Conservation (phyloP, 2,113 vertebrate species). For the Oreochromis spilurus region DNA sequence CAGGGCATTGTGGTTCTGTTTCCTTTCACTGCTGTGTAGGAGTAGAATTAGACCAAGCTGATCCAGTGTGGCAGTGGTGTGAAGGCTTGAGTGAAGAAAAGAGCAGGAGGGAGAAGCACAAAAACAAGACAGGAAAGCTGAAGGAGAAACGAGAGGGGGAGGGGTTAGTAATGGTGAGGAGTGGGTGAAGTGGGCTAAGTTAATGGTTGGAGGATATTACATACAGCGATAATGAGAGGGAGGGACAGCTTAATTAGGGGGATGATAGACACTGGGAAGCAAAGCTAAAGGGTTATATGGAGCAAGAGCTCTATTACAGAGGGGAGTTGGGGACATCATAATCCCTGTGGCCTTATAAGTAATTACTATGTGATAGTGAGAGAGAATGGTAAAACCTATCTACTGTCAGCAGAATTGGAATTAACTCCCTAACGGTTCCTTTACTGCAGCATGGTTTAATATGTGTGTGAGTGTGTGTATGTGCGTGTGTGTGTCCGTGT, state of each 20-base stretch:
- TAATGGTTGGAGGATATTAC: slow-evolving; percentile 58
- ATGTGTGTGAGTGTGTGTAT: slow-evolving; percentile 1
- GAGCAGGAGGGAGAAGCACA: not conserved
- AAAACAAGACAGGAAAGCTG: not conserved
- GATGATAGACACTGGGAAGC: slow-evolving; percentile 26
- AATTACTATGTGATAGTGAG: slow-evolving; percentile 65
- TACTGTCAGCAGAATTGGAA: slow-evolving; percentile 66
- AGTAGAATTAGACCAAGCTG: slow-evolving; percentile 42
- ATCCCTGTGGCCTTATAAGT: slow-evolving; percentile 63
- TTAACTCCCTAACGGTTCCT: slow-evolving; percentile 44
- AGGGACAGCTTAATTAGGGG: slow-evolving; percentile 41
- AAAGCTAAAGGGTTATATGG: slow-evolving; percentile 49
- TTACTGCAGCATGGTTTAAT: not conserved
- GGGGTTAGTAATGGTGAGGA: not conserved
- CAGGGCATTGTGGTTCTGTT: slow-evolving; percentile 8
- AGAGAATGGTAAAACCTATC: slow-evolving; percentile 48
- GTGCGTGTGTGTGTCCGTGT: not conserved
- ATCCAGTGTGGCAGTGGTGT: slow-evolving; percentile 30
- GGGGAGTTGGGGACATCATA: slow-evolving; percentile 58
- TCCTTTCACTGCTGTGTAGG: slow-evolving; percentile 41
- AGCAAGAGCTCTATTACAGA: slow-evolving; percentile 54
- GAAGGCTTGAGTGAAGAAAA: slow-evolving; percentile 37
- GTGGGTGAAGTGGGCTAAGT: slow-evolving; percentile 11
- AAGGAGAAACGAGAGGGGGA: not conserved
- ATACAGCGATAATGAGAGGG: slow-evolving; percentile 45